phyloP scores from a whole-genome alignment of 1,140 invertebrate genomes.

The Drosophila varians region DNA sequence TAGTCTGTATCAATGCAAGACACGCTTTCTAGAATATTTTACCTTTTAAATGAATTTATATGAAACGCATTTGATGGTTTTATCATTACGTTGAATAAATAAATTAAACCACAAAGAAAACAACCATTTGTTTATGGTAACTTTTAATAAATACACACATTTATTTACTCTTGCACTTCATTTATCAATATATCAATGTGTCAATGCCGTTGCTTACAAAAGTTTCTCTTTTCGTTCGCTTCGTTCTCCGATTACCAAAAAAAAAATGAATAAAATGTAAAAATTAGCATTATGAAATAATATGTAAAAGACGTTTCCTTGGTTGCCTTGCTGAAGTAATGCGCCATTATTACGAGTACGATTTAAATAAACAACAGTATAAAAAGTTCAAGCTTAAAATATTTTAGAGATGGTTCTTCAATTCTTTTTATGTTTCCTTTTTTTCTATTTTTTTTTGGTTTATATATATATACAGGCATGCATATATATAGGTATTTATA shows the following conservation, averaged over 20 bases:
- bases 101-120: not conserved
- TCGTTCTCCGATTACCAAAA: slow-evolving; percentile 5
- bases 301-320: slow-evolving; percentile 50
- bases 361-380: slow-evolving; percentile 71
- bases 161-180: slow-evolving; percentile 76
- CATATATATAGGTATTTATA: slow-evolving; percentile 1
- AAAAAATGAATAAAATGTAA: slow-evolving; percentile 28
- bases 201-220: slow-evolving; percentile 73
- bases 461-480: not conserved
- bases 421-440: not conserved
- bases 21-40: slow-evolving; percentile 22
- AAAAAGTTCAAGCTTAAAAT: slow-evolving; percentile 56
- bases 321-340: slow-evolving; percentile 61
- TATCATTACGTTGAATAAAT: not conserved
- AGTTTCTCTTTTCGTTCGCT: slow-evolving; percentile 35
- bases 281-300: slow-evolving; percentile 49
- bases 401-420: slow-evolving; percentile 17
- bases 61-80: not conserved
- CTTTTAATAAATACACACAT: slow-evolving; percentile 82
- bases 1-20: slow-evolving; percentile 1
- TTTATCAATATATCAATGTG: slow-evolving; percentile 59
- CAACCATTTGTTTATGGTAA: slow-evolving; percentile 30
- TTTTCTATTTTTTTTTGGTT: too few species aligned
- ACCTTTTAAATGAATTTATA: slow-evolving; percentile 1
- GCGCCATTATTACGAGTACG: slow-evolving; percentile 48